Base-by-base conservation (phyloP, 2,888 invertebrate species). In the Drosophila longiperda region DNA sequence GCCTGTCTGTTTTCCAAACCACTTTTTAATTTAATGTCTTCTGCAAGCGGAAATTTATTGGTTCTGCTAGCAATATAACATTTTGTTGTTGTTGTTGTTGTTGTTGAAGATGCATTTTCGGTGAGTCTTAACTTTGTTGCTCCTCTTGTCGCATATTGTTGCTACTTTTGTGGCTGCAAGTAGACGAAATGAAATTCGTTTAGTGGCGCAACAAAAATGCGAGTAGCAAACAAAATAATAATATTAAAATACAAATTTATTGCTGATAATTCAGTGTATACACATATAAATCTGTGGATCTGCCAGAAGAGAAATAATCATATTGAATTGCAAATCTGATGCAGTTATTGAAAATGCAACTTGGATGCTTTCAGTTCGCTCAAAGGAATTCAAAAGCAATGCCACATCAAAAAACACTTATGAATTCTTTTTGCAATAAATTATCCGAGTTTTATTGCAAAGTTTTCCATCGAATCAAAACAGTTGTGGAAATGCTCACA, bases 21-120 rank as follows among this genome's bases (percentile, higher is more conserved):
- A 60, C 71, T 73, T 80, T 23, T 90, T 90, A 90, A 78, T 90
- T 90, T 90, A 83, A 89, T 83, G 80, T 58, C 66, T 69, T 38
- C 26, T 65, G 70, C 62, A 66, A 71, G 69, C 73, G 40, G 50
- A 61, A 90, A 90, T 89, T 89, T 75, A 78, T 85, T 74, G 83
- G 54, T 66, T 23, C 73, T 63, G 62, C 89, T 77, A 80, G 83
- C 73, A 62, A 61, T 58, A 11, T 34, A 60, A 32, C 54, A 17
- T 58, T 36, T 36, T 57, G 23, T 34, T 54, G 32, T 49, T 48
- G 26, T 33, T 58, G n/a, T 33, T 58, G 50, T 9, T 60, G 49
- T 11, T 69, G n/a, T 32, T 50, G 67, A 32, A 34, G 20, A 20
- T 3, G 36, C 84, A 81, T 83, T 78, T 72, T 78, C 26, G 49